Base-by-base conservation (phyloP, 2,888 invertebrate genomes). In the Meandrusa payeni region DNA sequence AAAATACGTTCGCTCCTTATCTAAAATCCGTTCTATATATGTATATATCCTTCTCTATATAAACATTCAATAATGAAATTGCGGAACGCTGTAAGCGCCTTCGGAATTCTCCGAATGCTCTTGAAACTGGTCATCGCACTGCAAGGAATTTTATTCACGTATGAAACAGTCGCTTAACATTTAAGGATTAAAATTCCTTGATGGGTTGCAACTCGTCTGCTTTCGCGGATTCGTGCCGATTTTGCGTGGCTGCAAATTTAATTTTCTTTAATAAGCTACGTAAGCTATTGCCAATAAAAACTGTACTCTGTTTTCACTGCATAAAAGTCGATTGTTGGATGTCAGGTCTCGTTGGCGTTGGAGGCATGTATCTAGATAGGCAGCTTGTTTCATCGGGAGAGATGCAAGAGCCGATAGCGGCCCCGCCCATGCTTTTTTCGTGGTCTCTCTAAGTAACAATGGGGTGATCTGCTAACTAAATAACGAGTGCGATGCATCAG, bases 361-460 rank as follows among this genome's bases (percentile, higher is more conserved):
- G 70, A 75, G 77, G 79, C 76, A 79, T 80, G 81, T 83, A 83
- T 85, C 81, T 64, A 64, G 81, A 82, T 81, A 76, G 70, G 57
- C 62, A 69, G 74, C 74, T 71, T 69, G 83, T 78, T 82, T 77
- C 86, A 85, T 85, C 83, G 81, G 64, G 64, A 57, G 68, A 64
- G 85, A 83, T 81, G 76, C 70, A 64, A 55, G 65, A 44, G 42
- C 11, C 62, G 86, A 87, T 87, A 85, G 47, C 49, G 51, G 73
- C 86, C 78, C 78, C 85, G 86, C 86, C 86, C 85, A 71, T 75
- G 79, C 73, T 87, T 87, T 86, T 87, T 87, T 86, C 83, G 85
- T 76, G 82, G 82, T 76, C 75, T 78, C 75, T 71, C 68, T 72
- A 70, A 76, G 75, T 76, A 85, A 87, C 86, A 87, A 87, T 86